Evolutionary conservation across 1,140 invertebrate genomes (phyloP), one percentile per base, ranked within the genome.

Genomic region (Drosophila arizonae): DNA sequence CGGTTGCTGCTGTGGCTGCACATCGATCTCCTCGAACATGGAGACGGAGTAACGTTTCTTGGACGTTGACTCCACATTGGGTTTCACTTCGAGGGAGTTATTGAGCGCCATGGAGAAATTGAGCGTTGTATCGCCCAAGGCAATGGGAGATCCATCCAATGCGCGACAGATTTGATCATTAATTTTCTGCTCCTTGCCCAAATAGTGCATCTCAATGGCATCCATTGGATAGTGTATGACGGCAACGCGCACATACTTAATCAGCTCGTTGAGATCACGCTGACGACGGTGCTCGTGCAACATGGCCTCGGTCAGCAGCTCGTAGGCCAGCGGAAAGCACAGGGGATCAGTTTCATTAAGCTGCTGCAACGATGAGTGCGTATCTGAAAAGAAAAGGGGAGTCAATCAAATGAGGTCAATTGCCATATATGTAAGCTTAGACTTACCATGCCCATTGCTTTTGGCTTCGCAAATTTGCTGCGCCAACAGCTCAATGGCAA

Each of bases 1-100:
- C 2, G 56, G 48, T 48, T 85, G 78, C 36, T 79, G 72, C 6
- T 80, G 64, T 1, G 68, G 77, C 41, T 70, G 62, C 13, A 91
- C 77, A 30, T 84, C 79, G 3, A 91, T 72, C 13, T 91, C 81
- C 55, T 91, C 90, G 46, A 91, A 91, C 65, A 91, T 75, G 15
- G 90, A 91, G 1, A 91, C 82, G 0, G 90, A 91, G 2, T 78
- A 72, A 6, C 90, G 79, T 54, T 77, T 90, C 51, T 90, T 88
- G 0, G 58, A 26, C 4, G 66, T 24, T 3, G 48, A 5, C 13
- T 77, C 58, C 1, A 57, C 17, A 13, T 30, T 62, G 0, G 56
- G 15, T 28, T 81, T 88, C 0, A 73, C 43, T 28, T 90, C 72
- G 8, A 85, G 72, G 5, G 76, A 84, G 13, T 48, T 65, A 13